Evolutionary conservation across 2,888 invertebrate genomes (phyloP), one percentile per base, ranked within the genome.

Genomic region (Tipula vernalis): DNA sequence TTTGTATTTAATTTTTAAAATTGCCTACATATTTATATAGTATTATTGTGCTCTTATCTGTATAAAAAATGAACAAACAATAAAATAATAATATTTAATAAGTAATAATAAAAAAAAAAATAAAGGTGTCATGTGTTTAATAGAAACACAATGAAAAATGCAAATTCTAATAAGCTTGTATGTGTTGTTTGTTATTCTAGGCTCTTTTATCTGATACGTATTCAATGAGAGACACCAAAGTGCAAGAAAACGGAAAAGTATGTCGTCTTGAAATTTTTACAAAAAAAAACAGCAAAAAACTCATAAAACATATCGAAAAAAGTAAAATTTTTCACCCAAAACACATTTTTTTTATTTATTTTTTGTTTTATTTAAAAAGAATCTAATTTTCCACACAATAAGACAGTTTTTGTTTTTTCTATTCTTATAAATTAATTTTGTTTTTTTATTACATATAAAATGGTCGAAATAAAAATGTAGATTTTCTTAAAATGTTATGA

Each of bases 221-320:
- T 90, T 92, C 93, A 87, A 91, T 92, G 88, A 91, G 93, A 89
- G 93, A 93, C 88, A 93, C 93, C 88, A 92, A 95, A 90, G 96
- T 97, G 88, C 96, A 96, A 92, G 96, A 96, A 92, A 97, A 97
- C 91, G 97, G 97, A 87, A 96, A 96, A 94, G 96, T 97, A 90
- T 92, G 93, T 91, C 91, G 84, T 84, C 41, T 84, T 84, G 39
- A 84, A 84, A 84, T 71, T 71, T 71, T 12, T 71, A 71, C 10
- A 8, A 71, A 71, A 71, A 71, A 18, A 28, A 18, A 71, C 71
- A 28, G 1, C 2, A 71, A 71, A 71, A 71, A 71, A 71, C 71
- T 71, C 71, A 71, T 71, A 71, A 71, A 71, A 18, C 71, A 71
- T 71, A 71, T 71, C 71, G 71, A 28, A 71, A 28, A 71, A 57